Evolutionary conservation across 2,888 invertebrate genomes (phyloP).

Genomic region (Stenolophus ochropezus): DNA sequence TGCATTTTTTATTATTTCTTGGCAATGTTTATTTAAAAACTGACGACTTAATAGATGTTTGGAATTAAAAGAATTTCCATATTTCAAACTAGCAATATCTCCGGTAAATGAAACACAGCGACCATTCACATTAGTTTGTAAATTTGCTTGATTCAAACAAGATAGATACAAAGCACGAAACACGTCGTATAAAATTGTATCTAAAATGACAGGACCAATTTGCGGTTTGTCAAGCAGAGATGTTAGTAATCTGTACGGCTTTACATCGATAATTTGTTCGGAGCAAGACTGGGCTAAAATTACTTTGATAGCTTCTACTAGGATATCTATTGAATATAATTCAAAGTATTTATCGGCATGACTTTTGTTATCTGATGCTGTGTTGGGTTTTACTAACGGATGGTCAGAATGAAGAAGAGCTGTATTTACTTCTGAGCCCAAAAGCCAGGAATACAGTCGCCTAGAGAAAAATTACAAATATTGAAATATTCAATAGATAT

Average conservation of each 20-base stretch:
- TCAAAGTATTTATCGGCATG: slow-evolving; percentile 78
- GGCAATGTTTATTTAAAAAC: slow-evolving; percentile 73
- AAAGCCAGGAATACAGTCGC: slow-evolving; percentile 88
- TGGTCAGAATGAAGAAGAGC: slow-evolving; percentile 70
- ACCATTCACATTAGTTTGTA: slow-evolving; percentile 67
- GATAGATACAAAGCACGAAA: slow-evolving; percentile 79
- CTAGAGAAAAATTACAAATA: slow-evolving; percentile 74
- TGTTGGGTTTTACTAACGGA: slow-evolving; percentile 67
- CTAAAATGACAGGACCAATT: slow-evolving; percentile 86
- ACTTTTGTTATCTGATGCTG: slow-evolving; percentile 67
- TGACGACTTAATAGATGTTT: slow-evolving; percentile 67
- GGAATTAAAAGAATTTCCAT: slow-evolving; percentile 64
- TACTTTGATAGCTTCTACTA: slow-evolving; percentile 79
- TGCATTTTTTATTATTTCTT: slow-evolving; percentile 87
- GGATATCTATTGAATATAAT: slow-evolving; percentile 80
- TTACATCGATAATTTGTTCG: slow-evolving; percentile 77
- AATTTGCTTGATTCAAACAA: slow-evolving; percentile 73
- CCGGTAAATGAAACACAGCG: slow-evolving; percentile 72
- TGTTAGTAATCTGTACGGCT: slow-evolving; percentile 86
- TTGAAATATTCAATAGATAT: too few relatives aligned
- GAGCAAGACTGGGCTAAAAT: slow-evolving; percentile 76
- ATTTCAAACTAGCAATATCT: slow-evolving; percentile 70
- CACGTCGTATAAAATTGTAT: slow-evolving; percentile 85
- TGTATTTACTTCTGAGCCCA: slow-evolving; percentile 82
- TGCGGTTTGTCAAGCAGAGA: slow-evolving; percentile 91